phyloP scores from a whole-genome alignment of 2,888 invertebrate species.

The Tricholauxania praeusta region DNA sequence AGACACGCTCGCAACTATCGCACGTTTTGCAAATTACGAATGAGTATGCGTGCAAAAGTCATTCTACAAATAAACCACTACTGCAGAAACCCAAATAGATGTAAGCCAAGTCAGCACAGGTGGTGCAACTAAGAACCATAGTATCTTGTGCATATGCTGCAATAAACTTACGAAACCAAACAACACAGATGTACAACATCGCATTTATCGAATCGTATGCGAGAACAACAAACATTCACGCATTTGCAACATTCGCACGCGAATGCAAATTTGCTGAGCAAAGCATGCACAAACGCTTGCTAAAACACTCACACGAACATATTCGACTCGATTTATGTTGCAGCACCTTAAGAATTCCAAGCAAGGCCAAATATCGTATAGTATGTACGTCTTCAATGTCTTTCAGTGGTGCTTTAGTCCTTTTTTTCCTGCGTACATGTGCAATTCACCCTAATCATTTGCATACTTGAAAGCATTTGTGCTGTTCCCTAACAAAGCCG shows the following conservation, averaged over 20 bases:
- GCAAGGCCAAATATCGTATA: constrained; percentile 19
- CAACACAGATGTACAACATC: constrained; percentile 3
- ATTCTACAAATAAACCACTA: neutral
- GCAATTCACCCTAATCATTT: constrained; percentile 10
- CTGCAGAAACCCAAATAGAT: constrained; percentile 7
- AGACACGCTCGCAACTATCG: constrained; percentile 8
- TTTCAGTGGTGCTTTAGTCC: too few relatives aligned
- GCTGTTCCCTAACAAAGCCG: neutral
- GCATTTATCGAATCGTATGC: constrained; percentile 5
- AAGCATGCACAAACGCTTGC: neutral
- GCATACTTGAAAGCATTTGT: constrained; percentile 28
- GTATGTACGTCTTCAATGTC: too few relatives aligned
- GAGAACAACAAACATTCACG: constrained; percentile 14
- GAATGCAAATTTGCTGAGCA: constrained; percentile 19
- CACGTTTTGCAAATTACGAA: constrained; percentile 13
- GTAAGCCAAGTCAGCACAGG: too few relatives aligned
- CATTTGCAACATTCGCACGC: constrained; percentile 19
- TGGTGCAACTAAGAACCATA: too few relatives aligned
- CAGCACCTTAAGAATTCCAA: constrained; percentile 12
- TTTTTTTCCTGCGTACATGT: too few relatives aligned
- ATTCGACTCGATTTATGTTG: neutral
- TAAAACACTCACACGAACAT: neutral
- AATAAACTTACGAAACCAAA: too few relatives aligned
- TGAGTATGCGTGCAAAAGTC: too few relatives aligned
- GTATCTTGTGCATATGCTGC: too few relatives aligned